Evolutionary conservation across 2,797 vertebrate genomes (phyloP), one percentile per base, ranked within the genome.

Genomic region (Myioborus melanocephalus): DNA sequence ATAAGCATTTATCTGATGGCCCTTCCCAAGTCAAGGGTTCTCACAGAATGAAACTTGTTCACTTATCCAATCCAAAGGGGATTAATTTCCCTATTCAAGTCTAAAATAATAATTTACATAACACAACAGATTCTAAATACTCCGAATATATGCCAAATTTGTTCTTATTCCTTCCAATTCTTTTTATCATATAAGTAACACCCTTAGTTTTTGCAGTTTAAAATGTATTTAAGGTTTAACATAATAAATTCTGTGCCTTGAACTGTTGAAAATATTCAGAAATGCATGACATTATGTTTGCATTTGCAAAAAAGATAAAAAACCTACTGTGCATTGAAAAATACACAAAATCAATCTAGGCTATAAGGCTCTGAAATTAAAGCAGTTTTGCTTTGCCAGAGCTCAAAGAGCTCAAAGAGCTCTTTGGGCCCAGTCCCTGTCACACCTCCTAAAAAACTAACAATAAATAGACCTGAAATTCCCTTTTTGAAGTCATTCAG

Each of bases 121-220:
- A 70, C 5, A 6, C 4, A 57, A 77, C 4, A 34, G 32, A 68
- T 27, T 53, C 16, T 12, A 89, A 50, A 69, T 55, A 59, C 5
- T 37, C 57, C 1, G 52, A 55, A 63, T 10, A 24, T 1, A 46
- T 16, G 12, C 4, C 49, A 68, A 57, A 28, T 61, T 56, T 3
- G 2, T 18, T 28, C n/a, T 65, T 0, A 0, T 47, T 65, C n/a
- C 6, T 69, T 75, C 15, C 19, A 56, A 24, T 57, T 87, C 3
- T 71, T 69, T 32, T 19, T 32, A 79, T n/a, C 2, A 3, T 35
- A 18, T 9, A 53, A 60, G 20, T 7, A 34, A 90, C 63, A 89
- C 28, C 12, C 7, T 34, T 22, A 47, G 4, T 7, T 60, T 75
- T 78, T 35, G 22, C 34, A 5, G 28, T 68, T 44, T 37, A 56